Base-by-base conservation (phyloP, 2,888 invertebrate genomes). In the Ommatoiulus sabulosus region DNA sequence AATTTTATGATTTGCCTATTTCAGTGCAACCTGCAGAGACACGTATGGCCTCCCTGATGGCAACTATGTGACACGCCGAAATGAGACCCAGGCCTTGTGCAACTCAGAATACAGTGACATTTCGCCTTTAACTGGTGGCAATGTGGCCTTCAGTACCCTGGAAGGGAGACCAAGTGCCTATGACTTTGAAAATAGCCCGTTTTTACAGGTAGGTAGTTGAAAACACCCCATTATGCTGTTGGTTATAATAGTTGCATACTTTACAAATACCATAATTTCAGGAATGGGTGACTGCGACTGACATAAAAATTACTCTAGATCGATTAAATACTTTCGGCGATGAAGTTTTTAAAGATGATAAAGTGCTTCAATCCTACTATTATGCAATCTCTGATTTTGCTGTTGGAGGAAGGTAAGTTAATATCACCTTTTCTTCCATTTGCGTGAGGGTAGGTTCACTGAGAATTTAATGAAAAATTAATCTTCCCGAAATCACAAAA, bases 81-180 rank as follows among this genome's bases (percentile, higher is more conserved):
- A 95, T 85, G 99, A 99, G 92, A 97, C 97, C 0, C 94, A 96
- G 89, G 98, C 99, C 0, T 94, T 99, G n/a, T 99, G 99, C 92
- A 98, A 97, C n/a, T 97, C 97, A 90, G 99, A 99, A 92, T 99
- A 97, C 93, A 98, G 98, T 5, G 99, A 99, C 92, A 98, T 99
- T 90, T 98, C 98, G 0, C 99, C 99, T 0, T 93, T 99, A 89
- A 96, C 97, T 3, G 98, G 97, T 20, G 99, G 98, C 24, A 97
- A 97, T 92, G 97, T 99, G 7, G 96, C 97, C 10, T 99, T 99
- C 93, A 97, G 98, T 15, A 98, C 99, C 0, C 94, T 99, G 3
- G 98, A 98, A 92, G 98, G 98, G 85, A 94, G 99, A 90, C 99
- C 99, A 0, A 97, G 97, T 7, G 97, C 98, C 17, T 96, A 96